Evolutionary conservation across 23 tunicate genomes (phyloP), one percentile per base, ranked within the genome.

Genomic region (Ciona savignyi): DNA sequence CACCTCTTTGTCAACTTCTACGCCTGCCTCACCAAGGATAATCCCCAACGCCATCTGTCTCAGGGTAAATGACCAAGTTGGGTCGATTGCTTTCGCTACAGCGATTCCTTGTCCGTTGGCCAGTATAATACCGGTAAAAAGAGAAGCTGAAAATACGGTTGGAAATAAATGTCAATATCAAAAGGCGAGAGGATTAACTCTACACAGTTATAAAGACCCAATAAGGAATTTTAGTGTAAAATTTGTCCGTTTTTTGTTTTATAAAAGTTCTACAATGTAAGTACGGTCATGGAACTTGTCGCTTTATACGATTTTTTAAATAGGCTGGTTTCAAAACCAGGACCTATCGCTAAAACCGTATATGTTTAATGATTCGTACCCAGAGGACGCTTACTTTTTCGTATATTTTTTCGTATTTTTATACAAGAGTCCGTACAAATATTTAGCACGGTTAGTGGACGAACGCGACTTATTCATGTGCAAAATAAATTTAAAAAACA

Each of bases 1-100:
- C 64, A 69, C 88, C 88, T 75, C 83, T 70, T 83, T 83, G 62
- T 83, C 88, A 2, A 83, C 88, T 69, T 83, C 88, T 11, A 83
- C 88, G 3, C 88, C 88, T 2, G 88, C 88, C 48, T 83, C 88
- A 49, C 88, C 88, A 35, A 83, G 63, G 32, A 83, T 83, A 67
- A 83, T 28, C 0, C 88, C 88, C 20, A 83, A 76, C 19, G 88
- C 75, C 88, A 83, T 83, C 32, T 83, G 88, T 22, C 88, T 65
- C 26, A 83, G 70, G 3, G 81, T 75, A 35, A 75, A 83, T 9
- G 88, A 75, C 88, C 88, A 83, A 32, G 75, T 65, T 32, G 88
- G 88, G 29, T 75, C 0, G n/a, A 83, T 83, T 33, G 67, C 66
- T 48, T 75, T 75, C 60, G 88, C 88, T 21, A 76, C 76, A 0